These are phyloP conservation scores for Champsocephalus gunnari DNA, from an alignment of 2,797 vertebrate species.

Conservation along the genomic window DNA sequence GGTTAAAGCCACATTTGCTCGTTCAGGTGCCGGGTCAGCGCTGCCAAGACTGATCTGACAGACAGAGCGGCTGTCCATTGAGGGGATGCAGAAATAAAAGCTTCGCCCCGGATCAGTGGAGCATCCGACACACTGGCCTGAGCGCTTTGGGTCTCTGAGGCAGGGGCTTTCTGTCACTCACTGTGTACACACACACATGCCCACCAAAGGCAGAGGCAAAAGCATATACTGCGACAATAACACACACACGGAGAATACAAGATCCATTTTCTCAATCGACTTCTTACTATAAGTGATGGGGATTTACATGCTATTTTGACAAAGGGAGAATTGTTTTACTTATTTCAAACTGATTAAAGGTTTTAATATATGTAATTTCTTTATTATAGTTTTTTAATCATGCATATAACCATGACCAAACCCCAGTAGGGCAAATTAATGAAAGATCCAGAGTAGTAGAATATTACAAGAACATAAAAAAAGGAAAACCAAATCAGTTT, in stretches of 20 bases:
- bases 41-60: conserved; percentile 67
- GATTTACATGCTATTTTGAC: neutral
- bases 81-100: conserved; percentile 75
- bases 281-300: neutral
- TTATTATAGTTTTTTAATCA: neutral
- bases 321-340: no score
- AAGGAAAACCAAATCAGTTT: neutral
- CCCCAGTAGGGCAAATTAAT: neutral
- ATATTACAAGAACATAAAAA: neutral
- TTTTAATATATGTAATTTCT: neutral
- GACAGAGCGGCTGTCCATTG: conserved; percentile 57
- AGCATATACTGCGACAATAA: conserved; percentile 23
- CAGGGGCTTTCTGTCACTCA: conserved; percentile 72
- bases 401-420: neutral
- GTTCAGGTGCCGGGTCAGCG: conserved; percentile 58
- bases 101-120: conserved; percentile 79
- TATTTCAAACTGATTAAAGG: neutral
- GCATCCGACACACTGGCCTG: conserved; percentile 75
- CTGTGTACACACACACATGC: conserved; percentile 30
- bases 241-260: neutral
- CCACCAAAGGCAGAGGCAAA: conserved; percentile 36
- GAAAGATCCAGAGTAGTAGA: neutral
- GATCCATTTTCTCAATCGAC: neutral
- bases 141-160: conserved; percentile 67
- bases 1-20: conserved; percentile 20